Percentiles rank a stretch among this genome's conserved stretches.
phyloP scores from a whole-genome alignment of 2,797 vertebrate species.

The Myotis myotis region DNA sequence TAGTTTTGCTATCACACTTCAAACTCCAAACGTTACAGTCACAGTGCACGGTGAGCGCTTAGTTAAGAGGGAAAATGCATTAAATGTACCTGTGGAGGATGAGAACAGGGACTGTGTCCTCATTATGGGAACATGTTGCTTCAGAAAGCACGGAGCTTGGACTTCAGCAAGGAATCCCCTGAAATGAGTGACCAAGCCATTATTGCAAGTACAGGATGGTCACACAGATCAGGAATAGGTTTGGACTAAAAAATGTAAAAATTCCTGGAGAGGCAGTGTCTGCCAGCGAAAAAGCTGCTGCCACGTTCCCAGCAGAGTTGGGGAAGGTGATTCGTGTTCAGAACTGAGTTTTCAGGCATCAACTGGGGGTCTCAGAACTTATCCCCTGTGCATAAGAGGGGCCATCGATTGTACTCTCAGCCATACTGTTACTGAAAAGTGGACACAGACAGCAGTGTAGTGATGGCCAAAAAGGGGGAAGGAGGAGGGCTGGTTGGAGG shows the following conservation, averaged over 20 bases:
- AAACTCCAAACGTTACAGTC: neutral
- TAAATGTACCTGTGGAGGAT: neutral
- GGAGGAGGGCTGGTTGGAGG: neutral
- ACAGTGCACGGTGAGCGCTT: neutral
- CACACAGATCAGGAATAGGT: neutral
- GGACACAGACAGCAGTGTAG: neutral
- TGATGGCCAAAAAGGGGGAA: neutral
- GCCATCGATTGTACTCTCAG: neutral
- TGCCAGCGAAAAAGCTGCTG: neutral
- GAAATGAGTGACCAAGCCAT: neutral
- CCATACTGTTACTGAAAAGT: neutral
- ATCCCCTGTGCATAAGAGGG: neutral
- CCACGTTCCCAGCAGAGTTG: neutral
- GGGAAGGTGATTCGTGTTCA: neutral
- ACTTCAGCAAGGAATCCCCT: neutral
- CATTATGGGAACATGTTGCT: neutral
- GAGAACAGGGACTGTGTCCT: neutral
- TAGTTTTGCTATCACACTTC: too few relatives aligned
- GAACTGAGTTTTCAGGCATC: neutral
- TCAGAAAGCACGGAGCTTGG: neutral
- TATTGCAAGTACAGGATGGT: neutral
- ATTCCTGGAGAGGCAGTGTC: neutral
- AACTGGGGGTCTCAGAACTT: neutral
- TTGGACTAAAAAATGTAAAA: neutral
- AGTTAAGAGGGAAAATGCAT: neutral